phyloP scores from a whole-genome alignment of 1,140 invertebrate genomes.

The Trachelipus rathkii region DNA sequence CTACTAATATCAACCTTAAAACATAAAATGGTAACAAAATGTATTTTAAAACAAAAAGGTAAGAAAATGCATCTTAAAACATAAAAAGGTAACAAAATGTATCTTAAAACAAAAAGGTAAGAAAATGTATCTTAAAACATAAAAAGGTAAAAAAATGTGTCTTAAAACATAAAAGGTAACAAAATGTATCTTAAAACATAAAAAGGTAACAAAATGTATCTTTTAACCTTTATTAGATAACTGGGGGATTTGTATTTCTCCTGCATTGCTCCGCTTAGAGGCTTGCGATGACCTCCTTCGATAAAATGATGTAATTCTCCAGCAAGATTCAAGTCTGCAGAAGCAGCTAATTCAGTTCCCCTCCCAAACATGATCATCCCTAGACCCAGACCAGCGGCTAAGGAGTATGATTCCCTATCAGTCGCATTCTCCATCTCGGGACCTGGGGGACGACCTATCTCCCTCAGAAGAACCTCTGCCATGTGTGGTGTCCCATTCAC shows the following conservation, averaged over 20 bases:
- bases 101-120: too few relatives aligned
- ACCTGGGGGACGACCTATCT: conserved; percentile 88
- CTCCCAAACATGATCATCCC: conserved; percentile 79
- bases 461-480: conserved; percentile 79
- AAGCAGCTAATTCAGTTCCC: conserved; percentile 60
- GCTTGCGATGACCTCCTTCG: conserved; percentile 81
- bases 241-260: conserved; percentile 78
- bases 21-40: too few relatives aligned
- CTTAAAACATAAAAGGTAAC: too few relatives aligned
- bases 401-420: conserved; percentile 88
- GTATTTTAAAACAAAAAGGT: too few relatives aligned
- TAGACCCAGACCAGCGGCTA: conserved; percentile 85
- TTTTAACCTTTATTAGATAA: conserved; percentile 42
- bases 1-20: too few relatives aligned
- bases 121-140: too few relatives aligned
- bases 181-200: too few relatives aligned
- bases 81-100: too few relatives aligned
- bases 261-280: conserved; percentile 59
- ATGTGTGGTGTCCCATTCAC: conserved; percentile 89
- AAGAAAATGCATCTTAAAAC: too few relatives aligned
- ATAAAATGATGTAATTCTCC: conserved; percentile 88
- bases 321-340: conserved; percentile 72
- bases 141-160: too few relatives aligned
- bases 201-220: not conserved
- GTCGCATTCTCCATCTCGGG: conserved; percentile 92